Conservation (phyloP, 2,888 invertebrate species). For the Tachina lurida region DNA sequence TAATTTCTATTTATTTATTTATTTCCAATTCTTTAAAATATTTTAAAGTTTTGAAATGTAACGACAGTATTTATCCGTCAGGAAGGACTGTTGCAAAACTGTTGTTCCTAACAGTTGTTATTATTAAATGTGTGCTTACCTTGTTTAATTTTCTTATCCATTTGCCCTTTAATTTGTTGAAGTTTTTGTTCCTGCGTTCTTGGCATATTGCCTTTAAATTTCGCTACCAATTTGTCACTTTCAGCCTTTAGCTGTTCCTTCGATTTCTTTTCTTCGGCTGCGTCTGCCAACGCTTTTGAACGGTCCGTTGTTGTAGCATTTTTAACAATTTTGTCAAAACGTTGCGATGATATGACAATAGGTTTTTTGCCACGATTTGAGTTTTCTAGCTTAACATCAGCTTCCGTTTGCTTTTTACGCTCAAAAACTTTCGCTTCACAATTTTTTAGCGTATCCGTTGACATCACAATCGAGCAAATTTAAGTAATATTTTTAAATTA, state of each 20-base stretch:
- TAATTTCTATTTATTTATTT: too few species aligned
- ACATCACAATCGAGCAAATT: constrained; percentile 27
- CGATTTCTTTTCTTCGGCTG: constrained; percentile 80
- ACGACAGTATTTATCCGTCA: too few species aligned
- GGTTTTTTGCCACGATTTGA: constrained; percentile 69
- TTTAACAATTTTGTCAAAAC: constrained; percentile 64
- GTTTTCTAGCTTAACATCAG: constrained; percentile 16
- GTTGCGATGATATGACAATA: constrained; percentile 75
- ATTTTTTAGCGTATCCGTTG: constrained; percentile 19
- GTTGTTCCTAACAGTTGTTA: neutral
- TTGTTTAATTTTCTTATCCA: constrained; percentile 68
- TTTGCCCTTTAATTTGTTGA: constrained; percentile 71
- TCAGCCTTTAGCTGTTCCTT: constrained; percentile 81
- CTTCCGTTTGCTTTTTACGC: constrained; percentile 35
- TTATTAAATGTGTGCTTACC: constrained; percentile 52
- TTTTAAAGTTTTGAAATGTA: too few species aligned
- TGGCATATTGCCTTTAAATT: constrained; percentile 81
- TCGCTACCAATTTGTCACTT: constrained; percentile 82
- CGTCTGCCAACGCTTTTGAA: constrained; percentile 70
- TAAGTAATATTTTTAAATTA: neutral
- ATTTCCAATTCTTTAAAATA: too few species aligned
- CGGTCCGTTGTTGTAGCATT: constrained; percentile 70
- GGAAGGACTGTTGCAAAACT: neutral
- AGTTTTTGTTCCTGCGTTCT: constrained; percentile 74
- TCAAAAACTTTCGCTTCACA: neutral